A percentile compares a stretch with the other conserved stretches of the same genome.
Conservation (phyloP, 2,888 invertebrate species). For the Ochropleura leucogaster region DNA sequence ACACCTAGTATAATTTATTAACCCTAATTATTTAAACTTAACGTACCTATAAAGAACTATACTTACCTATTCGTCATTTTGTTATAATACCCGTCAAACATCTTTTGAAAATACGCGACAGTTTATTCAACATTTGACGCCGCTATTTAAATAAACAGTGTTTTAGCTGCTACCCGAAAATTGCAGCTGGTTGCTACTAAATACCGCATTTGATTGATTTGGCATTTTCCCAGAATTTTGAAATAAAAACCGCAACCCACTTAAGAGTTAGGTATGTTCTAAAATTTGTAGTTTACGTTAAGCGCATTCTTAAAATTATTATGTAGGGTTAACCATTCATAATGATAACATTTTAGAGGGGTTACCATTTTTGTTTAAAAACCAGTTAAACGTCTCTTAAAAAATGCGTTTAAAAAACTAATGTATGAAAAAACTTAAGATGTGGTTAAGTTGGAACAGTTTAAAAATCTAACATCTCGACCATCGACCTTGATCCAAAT, state of each 20-base stretch:
- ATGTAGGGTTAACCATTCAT: not conserved
- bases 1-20: not conserved
- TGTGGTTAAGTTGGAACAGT: not conserved
- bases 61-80: constrained; percentile 58
- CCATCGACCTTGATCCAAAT: too few species aligned
- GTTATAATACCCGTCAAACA: constrained; percentile 51
- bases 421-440: not conserved
- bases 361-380: not conserved
- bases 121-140: not conserved
- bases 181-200: not conserved
- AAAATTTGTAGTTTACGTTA: too few species aligned
- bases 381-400: not conserved
- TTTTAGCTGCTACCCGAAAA: not conserved
- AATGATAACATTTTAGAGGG: not conserved
- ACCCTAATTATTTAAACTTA: not conserved
- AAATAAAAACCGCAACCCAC: not conserved
- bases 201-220: not conserved
- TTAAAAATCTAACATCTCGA: not conserved
- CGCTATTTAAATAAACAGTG: too few species aligned
- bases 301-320: not conserved
- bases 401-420: not conserved
- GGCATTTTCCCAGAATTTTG: not conserved
- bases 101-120: constrained; percentile 57
- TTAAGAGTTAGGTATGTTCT: not conserved
- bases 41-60: constrained; percentile 53